These are phyloP conservation scores for Salvelinus sp. DNA, from an alignment of 2,113 vertebrate species.

Conservation along the genomic window DNA sequence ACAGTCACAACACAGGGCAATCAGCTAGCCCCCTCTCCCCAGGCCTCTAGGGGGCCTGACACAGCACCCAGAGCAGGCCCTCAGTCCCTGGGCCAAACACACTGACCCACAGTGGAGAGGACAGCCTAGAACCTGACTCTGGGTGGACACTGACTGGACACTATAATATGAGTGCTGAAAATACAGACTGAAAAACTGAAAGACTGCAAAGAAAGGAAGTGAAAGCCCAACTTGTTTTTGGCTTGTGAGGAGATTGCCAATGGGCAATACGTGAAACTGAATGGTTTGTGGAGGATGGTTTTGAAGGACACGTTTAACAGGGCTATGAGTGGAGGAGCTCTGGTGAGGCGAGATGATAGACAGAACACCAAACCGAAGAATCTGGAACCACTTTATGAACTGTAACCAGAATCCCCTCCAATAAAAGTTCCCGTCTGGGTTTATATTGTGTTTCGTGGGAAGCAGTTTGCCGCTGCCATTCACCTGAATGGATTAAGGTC, in stretches of 20 bases:
- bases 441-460: constrained; percentile 10
- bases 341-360: background rate
- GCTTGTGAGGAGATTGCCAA: constrained; percentile 26
- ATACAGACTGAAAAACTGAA: too few relatives aligned
- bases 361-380: constrained; percentile 24
- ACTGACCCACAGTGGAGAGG: background rate
- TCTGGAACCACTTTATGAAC: constrained; percentile 21
- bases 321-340: constrained; percentile 12
- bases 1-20: constrained; percentile 71
- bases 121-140: constrained; percentile 28
- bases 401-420: constrained; percentile 10
- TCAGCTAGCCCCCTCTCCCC: constrained; percentile 75
- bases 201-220: constrained; percentile 1
- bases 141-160: constrained; percentile 21
- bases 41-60: constrained; percentile 24
- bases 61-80: constrained; percentile 24
- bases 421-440: too few relatives aligned
- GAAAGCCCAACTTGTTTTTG: constrained; percentile 29
- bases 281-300: constrained; percentile 7
- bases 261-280: background rate
- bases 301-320: constrained; percentile 22
- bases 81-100: constrained; percentile 18
- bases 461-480: constrained; percentile 31
- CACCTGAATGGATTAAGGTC: background rate
- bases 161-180: constrained; percentile 22